Percentiles rank a stretch among this genome's conserved stretches.
phyloP scores from a whole-genome alignment of 2,797 vertebrate genomes.

The Anguilla marmorata region DNA sequence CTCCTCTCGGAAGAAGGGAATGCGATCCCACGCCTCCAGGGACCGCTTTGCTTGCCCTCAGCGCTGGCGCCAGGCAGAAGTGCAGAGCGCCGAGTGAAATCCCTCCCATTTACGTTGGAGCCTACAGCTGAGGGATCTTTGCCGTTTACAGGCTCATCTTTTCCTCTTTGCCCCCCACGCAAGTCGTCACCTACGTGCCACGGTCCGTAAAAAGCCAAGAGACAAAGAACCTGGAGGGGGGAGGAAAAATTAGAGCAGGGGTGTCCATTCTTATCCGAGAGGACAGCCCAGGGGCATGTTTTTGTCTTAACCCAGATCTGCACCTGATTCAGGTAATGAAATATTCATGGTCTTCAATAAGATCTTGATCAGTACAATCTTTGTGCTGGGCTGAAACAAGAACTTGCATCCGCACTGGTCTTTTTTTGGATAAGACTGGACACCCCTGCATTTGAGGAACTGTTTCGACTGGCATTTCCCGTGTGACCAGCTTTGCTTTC shows the following conservation, averaged over 20 bases:
- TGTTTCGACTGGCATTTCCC: neutral
- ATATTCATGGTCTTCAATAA: no score
- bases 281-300: no score
- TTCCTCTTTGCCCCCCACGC: neutral
- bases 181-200: neutral
- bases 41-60: constrained; percentile 19
- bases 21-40: constrained; percentile 45
- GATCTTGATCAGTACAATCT: no score
- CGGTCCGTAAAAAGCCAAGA: neutral
- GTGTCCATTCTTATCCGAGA: no score
- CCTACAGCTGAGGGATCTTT: constrained; percentile 13
- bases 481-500: neutral
- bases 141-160: neutral
- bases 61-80: constrained; percentile 8
- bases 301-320: no score
- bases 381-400: no score
- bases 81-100: neutral
- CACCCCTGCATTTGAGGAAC: neutral
- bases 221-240: neutral
- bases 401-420: no score
- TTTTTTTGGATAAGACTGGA: neutral
- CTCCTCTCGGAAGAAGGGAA: constrained; percentile 56
- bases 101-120: neutral
- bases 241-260: neutral
- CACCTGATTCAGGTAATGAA: no score